phyloP scores from a whole-genome alignment of 2,888 invertebrate genomes.

The Platynereis dumerilii region DNA sequence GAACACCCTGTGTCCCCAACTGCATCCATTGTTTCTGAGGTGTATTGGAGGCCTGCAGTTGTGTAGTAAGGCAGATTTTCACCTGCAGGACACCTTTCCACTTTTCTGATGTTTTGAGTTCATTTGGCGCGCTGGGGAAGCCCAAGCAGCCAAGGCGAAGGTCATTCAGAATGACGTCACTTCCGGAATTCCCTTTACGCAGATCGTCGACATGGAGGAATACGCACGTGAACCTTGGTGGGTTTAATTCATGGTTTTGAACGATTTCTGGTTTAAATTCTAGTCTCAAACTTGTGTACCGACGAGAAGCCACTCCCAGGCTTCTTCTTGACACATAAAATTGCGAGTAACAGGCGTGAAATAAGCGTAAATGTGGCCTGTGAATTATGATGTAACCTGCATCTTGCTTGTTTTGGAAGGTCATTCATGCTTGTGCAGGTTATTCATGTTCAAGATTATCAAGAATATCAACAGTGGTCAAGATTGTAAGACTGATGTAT shows the following conservation, averaged over 20 bases:
- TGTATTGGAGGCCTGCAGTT: neutral
- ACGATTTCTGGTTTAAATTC: neutral
- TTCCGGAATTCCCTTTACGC: conserved; percentile 20
- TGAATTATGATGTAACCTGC: neutral
- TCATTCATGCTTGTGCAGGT: neutral
- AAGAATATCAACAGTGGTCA: too few species aligned
- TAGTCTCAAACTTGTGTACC: too few species aligned
- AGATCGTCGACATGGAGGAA: conserved; percentile 79
- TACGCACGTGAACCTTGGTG: conserved; percentile 92
- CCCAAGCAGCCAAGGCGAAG: neutral
- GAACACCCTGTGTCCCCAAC: conserved; percentile 4
- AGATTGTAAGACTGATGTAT: too few species aligned
- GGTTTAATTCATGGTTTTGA: conserved; percentile 28
- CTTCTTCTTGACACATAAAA: too few species aligned
- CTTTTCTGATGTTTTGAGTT: neutral
- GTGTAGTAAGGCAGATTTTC: neutral
- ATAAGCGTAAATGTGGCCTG: neutral
- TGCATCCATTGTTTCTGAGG: neutral
- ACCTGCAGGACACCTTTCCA: too few species aligned
- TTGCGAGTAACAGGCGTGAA: too few species aligned
- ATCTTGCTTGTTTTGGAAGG: too few species aligned
- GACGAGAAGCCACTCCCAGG: too few species aligned
- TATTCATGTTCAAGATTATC: conserved; percentile 6
- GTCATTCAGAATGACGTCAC: conserved; percentile 13
- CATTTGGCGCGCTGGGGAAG: neutral